Percentiles rank a stretch among this genome's conserved stretches.
Evolutionary conservation across 2,888 invertebrate genomes (phyloP).

Genomic region (Aricia artaxerxes): DNA sequence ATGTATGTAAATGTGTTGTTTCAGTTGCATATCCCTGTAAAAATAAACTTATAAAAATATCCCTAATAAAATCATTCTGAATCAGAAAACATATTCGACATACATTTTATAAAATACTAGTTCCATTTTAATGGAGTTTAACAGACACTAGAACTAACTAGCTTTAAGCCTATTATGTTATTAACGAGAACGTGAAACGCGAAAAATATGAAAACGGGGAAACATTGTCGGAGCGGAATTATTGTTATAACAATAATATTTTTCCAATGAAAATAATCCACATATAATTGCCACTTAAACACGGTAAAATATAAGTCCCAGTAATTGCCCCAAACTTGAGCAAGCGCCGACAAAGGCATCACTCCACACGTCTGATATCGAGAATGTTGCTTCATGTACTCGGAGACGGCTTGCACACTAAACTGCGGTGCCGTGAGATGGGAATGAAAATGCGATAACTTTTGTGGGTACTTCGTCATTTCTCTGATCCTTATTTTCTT

Average conservation of each 20-base stretch:
- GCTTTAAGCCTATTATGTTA: constrained; percentile 19
- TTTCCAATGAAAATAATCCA: constrained; percentile 33
- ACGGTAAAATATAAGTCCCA: constrained; percentile 18
- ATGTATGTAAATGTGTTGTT: too few species aligned
- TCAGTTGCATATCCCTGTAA: too few species aligned
- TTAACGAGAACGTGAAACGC: not conserved
- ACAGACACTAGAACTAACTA: constrained; percentile 5
- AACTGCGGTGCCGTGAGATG: not conserved
- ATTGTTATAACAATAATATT: constrained; percentile 17
- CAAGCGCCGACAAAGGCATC: constrained; percentile 19
- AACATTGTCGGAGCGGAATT: constrained; percentile 12
- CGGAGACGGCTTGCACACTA: constrained; percentile 28
- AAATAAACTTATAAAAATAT: not conserved
- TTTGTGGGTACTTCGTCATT: not conserved
- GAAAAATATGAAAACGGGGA: not conserved
- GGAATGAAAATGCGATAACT: not conserved
- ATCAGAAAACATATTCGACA: not conserved
- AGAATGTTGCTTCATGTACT: not conserved
- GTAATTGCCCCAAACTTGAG: constrained; percentile 18
- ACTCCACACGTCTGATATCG: constrained; percentile 16
- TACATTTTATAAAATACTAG: not conserved
- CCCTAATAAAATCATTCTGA: not conserved
- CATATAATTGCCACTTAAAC: constrained; percentile 35
- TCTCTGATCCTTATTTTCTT: not conserved
- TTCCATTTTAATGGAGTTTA: not conserved